Conservation (phyloP, 2,888 invertebrate genomes). For the Gisinianus flammeolus region DNA sequence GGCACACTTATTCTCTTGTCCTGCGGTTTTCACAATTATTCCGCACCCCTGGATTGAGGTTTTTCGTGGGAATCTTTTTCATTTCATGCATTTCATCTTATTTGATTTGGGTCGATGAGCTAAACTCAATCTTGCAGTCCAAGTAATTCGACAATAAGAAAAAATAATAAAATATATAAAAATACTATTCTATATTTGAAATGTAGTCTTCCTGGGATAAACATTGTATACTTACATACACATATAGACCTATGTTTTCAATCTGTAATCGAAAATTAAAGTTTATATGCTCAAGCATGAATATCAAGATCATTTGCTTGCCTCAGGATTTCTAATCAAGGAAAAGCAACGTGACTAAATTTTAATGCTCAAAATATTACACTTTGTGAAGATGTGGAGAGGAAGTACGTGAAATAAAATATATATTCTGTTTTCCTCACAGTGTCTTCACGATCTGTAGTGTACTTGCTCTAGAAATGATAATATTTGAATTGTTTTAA, state of each 20-base stretch:
- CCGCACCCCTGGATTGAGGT: constrained; percentile 21
- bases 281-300: background rate
- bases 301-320: background rate
- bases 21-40: constrained; percentile 21
- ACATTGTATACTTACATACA: too few relatives aligned
- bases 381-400: too few relatives aligned
- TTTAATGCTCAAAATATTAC: too few relatives aligned
- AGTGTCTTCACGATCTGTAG: too few relatives aligned
- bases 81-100: constrained; percentile 17
- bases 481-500: too few relatives aligned
- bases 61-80: constrained; percentile 9
- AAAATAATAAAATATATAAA: background rate
- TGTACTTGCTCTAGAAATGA: too few relatives aligned
- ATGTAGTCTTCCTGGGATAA: background rate
- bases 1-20: constrained; percentile 29
- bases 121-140: too few relatives aligned
- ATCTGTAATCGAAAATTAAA: constrained; percentile 1
- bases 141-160: background rate
- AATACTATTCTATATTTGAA: background rate
- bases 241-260: too few relatives aligned
- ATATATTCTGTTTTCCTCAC: too few relatives aligned
- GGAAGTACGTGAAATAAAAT: too few relatives aligned
- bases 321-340: background rate
- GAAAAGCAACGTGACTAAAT: background rate
- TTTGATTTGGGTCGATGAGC: constrained; percentile 16